These are phyloP conservation scores for Tuberolachnus salignus DNA, from an alignment of 2,888 invertebrate species.

Conservation along the genomic window DNA sequence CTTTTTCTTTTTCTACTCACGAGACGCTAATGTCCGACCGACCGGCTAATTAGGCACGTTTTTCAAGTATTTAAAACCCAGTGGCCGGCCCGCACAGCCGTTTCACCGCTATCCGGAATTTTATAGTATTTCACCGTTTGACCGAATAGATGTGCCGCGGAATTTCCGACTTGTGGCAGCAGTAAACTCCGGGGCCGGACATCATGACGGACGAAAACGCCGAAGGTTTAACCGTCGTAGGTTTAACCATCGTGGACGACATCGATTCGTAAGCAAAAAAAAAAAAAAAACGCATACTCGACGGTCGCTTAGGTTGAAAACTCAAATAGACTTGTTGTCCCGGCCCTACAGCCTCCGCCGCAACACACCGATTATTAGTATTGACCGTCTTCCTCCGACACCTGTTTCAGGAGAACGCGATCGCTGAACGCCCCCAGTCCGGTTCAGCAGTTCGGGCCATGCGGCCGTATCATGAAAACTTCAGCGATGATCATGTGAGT, in stretches of 20 bases:
- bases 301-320: no score
- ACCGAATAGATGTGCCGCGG: background rate
- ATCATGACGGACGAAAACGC: background rate
- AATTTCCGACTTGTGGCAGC: background rate
- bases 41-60: no score
- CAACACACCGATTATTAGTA: background rate
- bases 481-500: slow-evolving; percentile 96
- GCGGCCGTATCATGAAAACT: slow-evolving; percentile 96
- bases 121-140: no score
- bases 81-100: no score
- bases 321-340: background rate
- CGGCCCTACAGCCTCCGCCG: background rate
- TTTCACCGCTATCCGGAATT: no score
- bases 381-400: background rate
- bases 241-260: background rate
- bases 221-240: background rate
- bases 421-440: slow-evolving; percentile 96
- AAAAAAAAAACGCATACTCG: background rate
- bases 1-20: no score
- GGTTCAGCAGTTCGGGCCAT: slow-evolving; percentile 96
- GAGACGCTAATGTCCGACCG: no score
- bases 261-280: slow-evolving; percentile 8
- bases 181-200: background rate
- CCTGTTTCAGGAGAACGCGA: slow-evolving; percentile 81
- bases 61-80: no score